Base-by-base conservation (phyloP, 2,113 vertebrate species). In the Limanda limanda region DNA sequence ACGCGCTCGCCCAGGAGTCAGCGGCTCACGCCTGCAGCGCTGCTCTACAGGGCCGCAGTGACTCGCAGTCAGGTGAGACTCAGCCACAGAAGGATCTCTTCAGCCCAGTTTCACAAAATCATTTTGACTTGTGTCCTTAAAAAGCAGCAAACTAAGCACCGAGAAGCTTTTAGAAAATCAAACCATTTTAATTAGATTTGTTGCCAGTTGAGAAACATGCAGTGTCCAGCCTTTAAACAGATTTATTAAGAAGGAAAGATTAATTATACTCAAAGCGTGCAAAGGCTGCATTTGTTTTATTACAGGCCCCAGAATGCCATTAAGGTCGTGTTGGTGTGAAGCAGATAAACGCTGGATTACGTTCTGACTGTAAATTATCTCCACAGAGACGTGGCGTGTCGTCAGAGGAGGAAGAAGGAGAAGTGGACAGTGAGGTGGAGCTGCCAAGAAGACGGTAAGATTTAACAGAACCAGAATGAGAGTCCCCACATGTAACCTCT, bases 351-450 rank as follows among this genome's bases (percentile, higher is more conserved):
- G 12, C 15, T 11, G 37, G 56, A 12, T 60, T 20, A 17, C 5
- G 17, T 20, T 4, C 27, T 52, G n/a, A 13, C 13, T 56, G 18
- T 61, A 24, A 3, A 47, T 88, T 24, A 81, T 55, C 60, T 42
- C 65, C 40, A 42, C 83, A 98, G 97, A 96, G 97, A 83, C 95
- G 96, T 55, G 97, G 97, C 1, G 89, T 96, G 71, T 98, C 96
- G 0, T 98, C 97, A 31, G 97, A 98, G 77, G 97, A 98, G 74
- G 97, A 98, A 74, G 97, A 98, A 68, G 97, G 97, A 23, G 97
- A 98, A 58, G 97, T 97, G 23, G 96, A 98, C 92, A 98, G 97
- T 75, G 97, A 98, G 82, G 95, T 96, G 59, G 97, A 98, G 69
- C 87, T 97, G 80, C 94, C 96, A 13, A 90, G 95, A 77, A 95